These are phyloP conservation scores for Dinomys branickii DNA, from an alignment of 2,113 vertebrate genomes.

Conservation along the genomic window DNA sequence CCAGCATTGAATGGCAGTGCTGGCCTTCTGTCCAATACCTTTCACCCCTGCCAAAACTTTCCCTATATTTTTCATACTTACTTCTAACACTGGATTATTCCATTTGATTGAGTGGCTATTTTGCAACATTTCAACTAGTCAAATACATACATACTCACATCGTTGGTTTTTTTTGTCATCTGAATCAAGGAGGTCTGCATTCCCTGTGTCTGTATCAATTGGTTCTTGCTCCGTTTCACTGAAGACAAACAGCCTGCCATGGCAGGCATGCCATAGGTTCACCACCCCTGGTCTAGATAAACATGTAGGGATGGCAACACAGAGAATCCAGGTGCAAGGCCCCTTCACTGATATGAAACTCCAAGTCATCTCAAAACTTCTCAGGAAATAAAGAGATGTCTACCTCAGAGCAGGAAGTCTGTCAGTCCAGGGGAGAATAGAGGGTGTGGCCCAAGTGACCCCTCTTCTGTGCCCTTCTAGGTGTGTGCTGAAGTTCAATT, in stretches of 20 bases:
- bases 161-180: neutral
- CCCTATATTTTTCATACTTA: neutral
- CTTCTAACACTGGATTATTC: neutral
- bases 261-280: neutral
- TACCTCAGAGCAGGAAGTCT: slow-evolving; percentile 53
- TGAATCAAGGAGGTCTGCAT: neutral
- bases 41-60: neutral
- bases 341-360: neutral
- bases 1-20: neutral
- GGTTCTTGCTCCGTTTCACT: neutral
- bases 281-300: neutral
- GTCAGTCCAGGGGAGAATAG: neutral
- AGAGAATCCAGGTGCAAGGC: neutral
- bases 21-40: neutral
- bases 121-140: neutral
- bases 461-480: slow-evolving; percentile 51
- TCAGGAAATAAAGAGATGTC: neutral
- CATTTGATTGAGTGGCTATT: neutral
- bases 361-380: neutral
- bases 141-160: neutral
- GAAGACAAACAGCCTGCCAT: neutral
- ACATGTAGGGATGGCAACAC: neutral
- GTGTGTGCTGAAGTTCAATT: slow-evolving; percentile 54
- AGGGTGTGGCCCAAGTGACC: neutral
- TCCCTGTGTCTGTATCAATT: neutral